These are phyloP conservation scores for Muricea muricata DNA, from an alignment of 92 coral and sea anemone genomes.

Conservation along the genomic window DNA sequence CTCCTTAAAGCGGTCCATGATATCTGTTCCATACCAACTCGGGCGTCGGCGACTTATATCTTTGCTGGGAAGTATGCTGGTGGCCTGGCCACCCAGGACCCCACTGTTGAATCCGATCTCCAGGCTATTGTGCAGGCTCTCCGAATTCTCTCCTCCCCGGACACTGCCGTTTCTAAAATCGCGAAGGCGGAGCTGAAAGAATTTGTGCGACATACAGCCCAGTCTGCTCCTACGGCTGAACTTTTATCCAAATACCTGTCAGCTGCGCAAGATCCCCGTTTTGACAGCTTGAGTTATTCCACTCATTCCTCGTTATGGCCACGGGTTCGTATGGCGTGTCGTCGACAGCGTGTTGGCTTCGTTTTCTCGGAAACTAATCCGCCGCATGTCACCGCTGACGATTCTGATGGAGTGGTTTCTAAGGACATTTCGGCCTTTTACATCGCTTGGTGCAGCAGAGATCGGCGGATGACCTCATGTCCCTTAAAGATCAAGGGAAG, in stretches of 20 bases:
- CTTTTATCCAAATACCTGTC: constrained; percentile 7
- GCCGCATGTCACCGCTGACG: not conserved
- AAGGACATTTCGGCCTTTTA: not conserved
- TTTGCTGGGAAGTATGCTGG: constrained; percentile 28
- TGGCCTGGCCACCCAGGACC: constrained; percentile 34
- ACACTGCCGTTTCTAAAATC: not conserved
- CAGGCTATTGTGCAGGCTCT: constrained; percentile 21
- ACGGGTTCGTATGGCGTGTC: constrained; percentile 26
- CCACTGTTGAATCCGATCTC: constrained; percentile 16
- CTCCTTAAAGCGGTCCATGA: no score
- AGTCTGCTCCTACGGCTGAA: not conserved
- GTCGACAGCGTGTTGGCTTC: not conserved
- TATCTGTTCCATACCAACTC: no score
- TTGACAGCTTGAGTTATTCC: not conserved
- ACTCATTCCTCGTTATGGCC: constrained; percentile 25
- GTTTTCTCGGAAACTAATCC: constrained; percentile 1
- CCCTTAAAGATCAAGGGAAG: constrained; percentile 25
- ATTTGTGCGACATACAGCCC: constrained; percentile 14
- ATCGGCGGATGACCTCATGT: not conserved
- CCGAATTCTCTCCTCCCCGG: constrained; percentile 26
- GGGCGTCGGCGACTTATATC: not conserved
- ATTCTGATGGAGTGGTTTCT: not conserved
- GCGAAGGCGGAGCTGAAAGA: not conserved
- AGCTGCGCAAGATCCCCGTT: not conserved
- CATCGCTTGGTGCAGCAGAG: not conserved